Evolutionary conservation across 1,140 invertebrate genomes (phyloP).

Genomic region (Rhopalosiphum padi): DNA sequence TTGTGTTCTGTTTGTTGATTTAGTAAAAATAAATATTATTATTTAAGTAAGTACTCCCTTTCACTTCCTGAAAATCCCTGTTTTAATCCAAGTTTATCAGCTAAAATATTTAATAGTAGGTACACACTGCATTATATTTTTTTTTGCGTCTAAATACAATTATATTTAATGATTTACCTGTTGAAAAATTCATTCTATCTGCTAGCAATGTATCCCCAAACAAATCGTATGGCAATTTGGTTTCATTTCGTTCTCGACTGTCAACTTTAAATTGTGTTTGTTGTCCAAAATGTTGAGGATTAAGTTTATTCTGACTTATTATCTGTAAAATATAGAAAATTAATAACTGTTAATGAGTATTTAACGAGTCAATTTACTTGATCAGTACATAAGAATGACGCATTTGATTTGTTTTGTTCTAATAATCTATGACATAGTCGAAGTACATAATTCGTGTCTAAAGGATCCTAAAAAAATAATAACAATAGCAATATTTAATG

Average conservation of each 20-base stretch:
- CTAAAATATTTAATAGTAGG: too few relatives aligned
- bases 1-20: too few relatives aligned
- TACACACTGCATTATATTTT: too few relatives aligned
- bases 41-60: too few relatives aligned
- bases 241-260: background rate
- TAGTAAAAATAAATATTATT: too few relatives aligned
- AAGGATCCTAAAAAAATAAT: slow-evolving; percentile 8
- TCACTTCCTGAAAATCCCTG: too few relatives aligned
- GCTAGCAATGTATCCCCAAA: background rate
- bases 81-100: too few relatives aligned
- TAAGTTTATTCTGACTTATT: background rate
- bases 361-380: background rate
- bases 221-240: background rate
- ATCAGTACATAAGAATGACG: background rate
- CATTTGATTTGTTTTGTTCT: background rate
- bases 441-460: background rate
- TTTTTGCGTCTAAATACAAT: background rate
- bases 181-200: background rate
- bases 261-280: background rate
- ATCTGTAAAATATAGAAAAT: background rate
- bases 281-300: background rate
- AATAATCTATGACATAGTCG: background rate
- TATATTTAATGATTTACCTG: background rate
- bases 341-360: background rate
- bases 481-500: too few relatives aligned